A percentile compares a stretch with the other conserved stretches of the same genome.
Evolutionary conservation across 2,113 vertebrate species (phyloP).

Genomic region (Addax nasomaculatus): DNA sequence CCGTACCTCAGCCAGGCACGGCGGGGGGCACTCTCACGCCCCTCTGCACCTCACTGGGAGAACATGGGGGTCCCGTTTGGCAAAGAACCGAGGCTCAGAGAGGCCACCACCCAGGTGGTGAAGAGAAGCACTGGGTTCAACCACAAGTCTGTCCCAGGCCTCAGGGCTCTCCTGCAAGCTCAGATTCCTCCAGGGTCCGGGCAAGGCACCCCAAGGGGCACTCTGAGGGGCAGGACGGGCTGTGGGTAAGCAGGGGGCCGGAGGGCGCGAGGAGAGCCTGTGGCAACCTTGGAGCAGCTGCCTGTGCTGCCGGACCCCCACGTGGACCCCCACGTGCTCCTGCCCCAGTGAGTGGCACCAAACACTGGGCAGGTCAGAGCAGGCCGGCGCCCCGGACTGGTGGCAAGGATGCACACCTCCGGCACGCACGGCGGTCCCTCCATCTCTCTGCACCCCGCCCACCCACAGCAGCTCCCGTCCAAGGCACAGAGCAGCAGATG

Average conservation of each 20-base stretch:
- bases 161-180: neutral
- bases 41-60: neutral
- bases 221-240: fast-evolving
- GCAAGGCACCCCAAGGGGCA: neutral
- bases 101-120: neutral
- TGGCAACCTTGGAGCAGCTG: neutral
- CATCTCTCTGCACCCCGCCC: fast-evolving
- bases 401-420: neutral
- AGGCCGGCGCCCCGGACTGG: neutral
- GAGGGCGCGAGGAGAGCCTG: neutral
- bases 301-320: neutral
- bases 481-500: neutral
- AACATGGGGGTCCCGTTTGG: neutral
- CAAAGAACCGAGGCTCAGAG: neutral
- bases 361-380: neutral
- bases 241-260: fast-evolving
- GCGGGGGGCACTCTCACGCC: fast-evolving
- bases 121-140: neutral
- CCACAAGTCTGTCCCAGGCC: neutral
- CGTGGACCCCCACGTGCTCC: fast-evolving
- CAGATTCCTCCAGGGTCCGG: neutral
- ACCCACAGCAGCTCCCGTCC: neutral
- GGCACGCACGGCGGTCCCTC: fast-evolving
- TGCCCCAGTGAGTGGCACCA: neutral
- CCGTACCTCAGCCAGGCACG: fast-evolving